Evolutionary conservation across 2,888 invertebrate species (phyloP).

Genomic region (Caenorhabditis zanzibari): DNA sequence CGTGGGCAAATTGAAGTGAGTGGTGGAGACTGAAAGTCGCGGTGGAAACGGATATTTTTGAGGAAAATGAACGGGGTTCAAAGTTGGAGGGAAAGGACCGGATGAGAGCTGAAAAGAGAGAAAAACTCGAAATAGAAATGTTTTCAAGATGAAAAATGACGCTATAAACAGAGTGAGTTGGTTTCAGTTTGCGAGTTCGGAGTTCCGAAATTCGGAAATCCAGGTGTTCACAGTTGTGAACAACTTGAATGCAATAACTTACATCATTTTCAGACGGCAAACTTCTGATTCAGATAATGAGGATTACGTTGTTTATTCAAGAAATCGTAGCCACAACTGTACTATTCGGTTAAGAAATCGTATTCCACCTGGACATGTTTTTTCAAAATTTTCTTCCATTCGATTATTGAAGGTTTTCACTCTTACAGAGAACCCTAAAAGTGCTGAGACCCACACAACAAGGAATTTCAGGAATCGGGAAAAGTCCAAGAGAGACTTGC

Average conservation of each 20-base stretch:
- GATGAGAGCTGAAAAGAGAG: background rate
- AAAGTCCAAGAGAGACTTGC: background rate
- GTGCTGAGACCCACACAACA: background rate
- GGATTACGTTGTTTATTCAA: background rate
- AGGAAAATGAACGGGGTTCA: background rate
- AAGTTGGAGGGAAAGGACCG: background rate
- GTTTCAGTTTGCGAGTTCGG: too few species aligned
- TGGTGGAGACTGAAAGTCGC: too few species aligned
- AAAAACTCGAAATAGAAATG: background rate
- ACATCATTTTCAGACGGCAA: background rate
- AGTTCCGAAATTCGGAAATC: background rate
- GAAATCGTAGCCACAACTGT: background rate
- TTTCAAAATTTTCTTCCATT: background rate
- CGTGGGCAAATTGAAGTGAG: background rate
- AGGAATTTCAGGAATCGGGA: background rate
- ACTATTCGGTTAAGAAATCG: background rate
- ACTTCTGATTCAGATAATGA: slow-evolving; percentile 18
- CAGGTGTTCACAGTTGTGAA: background rate
- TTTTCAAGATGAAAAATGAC: background rate
- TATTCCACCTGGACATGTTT: background rate
- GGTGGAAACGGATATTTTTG: too few species aligned
- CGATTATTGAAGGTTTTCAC: background rate
- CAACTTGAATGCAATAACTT: too few species aligned
- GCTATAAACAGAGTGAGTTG: background rate
- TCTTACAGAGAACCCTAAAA: background rate